Evolutionary conservation across 1,140 invertebrate species (phyloP).

Genomic region (Heliconius nattereri): DNA sequence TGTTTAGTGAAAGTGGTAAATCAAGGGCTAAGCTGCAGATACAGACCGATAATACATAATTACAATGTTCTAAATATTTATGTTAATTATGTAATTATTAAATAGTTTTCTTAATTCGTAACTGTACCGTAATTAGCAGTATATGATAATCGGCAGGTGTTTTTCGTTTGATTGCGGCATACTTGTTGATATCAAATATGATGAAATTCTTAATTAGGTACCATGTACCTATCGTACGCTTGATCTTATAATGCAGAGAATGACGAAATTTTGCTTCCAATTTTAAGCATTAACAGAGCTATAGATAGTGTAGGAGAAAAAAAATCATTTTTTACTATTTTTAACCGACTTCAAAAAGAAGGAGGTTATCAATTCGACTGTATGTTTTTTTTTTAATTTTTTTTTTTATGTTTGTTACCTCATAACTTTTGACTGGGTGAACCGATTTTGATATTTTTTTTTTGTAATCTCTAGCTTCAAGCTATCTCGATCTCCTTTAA

Average conservation of each 20-base stretch:
- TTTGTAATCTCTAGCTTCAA: too few species aligned
- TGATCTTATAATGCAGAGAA: background rate
- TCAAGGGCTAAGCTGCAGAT: background rate
- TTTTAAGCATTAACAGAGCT: too few species aligned
- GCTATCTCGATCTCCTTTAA: too few species aligned
- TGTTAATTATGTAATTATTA: slow-evolving; percentile 2
- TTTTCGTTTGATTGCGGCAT: background rate
- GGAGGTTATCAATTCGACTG: too few species aligned
- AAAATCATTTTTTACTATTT: too few species aligned
- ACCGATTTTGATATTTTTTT: too few species aligned
- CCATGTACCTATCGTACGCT: background rate
- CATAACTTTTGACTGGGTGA: too few species aligned
- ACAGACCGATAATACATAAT: background rate
- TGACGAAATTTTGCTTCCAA: too few species aligned
- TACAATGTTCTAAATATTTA: slow-evolving; percentile 4
- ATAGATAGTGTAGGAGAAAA: too few species aligned
- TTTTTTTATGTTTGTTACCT: too few species aligned
- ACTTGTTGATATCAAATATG: background rate
- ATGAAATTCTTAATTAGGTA: slow-evolving; percentile 2
- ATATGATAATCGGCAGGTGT: slow-evolving; percentile 10
- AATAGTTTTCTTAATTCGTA: background rate
- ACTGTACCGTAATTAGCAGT: slow-evolving; percentile 4
- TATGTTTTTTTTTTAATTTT: too few species aligned
- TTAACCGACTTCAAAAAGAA: too few species aligned
- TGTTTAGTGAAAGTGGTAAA: slow-evolving; percentile 1